phyloP scores from a whole-genome alignment of 2,113 vertebrate species.

The Mellivora capensis region DNA sequence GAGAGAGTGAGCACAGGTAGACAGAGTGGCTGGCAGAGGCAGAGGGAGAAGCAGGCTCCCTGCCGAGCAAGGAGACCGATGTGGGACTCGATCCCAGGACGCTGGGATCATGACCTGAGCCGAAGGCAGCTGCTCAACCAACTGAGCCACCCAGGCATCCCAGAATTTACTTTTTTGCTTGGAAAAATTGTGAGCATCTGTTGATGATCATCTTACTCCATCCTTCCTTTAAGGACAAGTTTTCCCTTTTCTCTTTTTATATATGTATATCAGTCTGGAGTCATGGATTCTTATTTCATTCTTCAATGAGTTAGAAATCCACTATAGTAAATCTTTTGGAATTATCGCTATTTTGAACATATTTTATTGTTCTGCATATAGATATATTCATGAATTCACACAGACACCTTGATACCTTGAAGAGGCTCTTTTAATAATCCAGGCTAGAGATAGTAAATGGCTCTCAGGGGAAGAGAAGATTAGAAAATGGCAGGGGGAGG shows the following conservation, averaged over 20 bases:
- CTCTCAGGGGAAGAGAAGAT: neutral
- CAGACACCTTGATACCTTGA: constrained; percentile 21
- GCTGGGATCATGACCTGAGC: too few species aligned
- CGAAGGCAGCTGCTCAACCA: too few species aligned
- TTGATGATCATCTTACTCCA: constrained; percentile 20
- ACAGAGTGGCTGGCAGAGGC: too few species aligned
- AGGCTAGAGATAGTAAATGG: constrained; percentile 28
- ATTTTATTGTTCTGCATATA: constrained; percentile 24
- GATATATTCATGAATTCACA: neutral
- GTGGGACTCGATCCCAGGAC: too few species aligned
- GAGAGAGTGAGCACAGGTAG: too few species aligned
- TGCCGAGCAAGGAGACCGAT: too few species aligned
- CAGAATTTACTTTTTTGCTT: constrained; percentile 19
- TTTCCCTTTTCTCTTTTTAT: constrained; percentile 19
- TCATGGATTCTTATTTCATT: constrained; percentile 46
- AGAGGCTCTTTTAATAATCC: constrained; percentile 33
- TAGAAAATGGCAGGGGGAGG: neutral
- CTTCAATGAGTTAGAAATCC: constrained; percentile 25
- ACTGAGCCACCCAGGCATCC: too few species aligned
- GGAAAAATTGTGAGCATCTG: constrained; percentile 15
- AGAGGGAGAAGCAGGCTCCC: too few species aligned
- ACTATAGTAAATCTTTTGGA: constrained; percentile 41
- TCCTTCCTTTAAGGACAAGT: constrained; percentile 19
- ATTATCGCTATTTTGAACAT: constrained; percentile 39
- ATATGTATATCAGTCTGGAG: constrained; percentile 13